Base-by-base conservation (phyloP, 2,888 invertebrate species). In the Seira musarum region DNA sequence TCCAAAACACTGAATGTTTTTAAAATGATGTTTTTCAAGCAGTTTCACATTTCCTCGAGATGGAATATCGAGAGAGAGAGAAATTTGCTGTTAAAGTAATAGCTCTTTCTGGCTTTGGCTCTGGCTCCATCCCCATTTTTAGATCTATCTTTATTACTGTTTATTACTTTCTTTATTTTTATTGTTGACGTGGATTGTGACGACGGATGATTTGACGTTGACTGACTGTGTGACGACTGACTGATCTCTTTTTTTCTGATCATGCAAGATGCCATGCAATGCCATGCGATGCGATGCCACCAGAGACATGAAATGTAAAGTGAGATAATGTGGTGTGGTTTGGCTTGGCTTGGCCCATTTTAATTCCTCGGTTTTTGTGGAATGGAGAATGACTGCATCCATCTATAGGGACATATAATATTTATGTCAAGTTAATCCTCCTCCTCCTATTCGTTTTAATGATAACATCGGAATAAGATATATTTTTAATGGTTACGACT, bases 151-250 rank as follows among this genome's bases (percentile, higher is more conserved):
- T 64, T 64, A 64, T 64, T 61, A 15, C 64, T 24, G 10, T 64
- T 64, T 22, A 67, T 67, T 72, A 64, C 65, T 60, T 46, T 69
- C 64, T 53, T 80, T 80, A 80, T 80, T 67, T 46, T 70, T 80
- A 69, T 25, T 73, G 68, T 53, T 61, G 68, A 74, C 64, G 30
- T 53, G 17, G 15, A 53, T 17, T 53, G 53, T 53, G 80, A 21
- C 74, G 80, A 80, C 69, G 80, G 69, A 80, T 74, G 69, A 74
- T 64, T 66, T 80, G 80, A 75, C 75, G 75, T 70, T 80, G 71
- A 80, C 63, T 74, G 74, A 75, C 80, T 80, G 66, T 19, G 67
- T 80, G 74, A 80, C 72, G 80, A 80, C 75, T 76, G 80, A 80
- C 75, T 75, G 80, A 80, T 80, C 66, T 70, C 25, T 70, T 57